Base-by-base conservation (phyloP, 2,888 invertebrate genomes). In the Megalurothrips usitatus region DNA sequence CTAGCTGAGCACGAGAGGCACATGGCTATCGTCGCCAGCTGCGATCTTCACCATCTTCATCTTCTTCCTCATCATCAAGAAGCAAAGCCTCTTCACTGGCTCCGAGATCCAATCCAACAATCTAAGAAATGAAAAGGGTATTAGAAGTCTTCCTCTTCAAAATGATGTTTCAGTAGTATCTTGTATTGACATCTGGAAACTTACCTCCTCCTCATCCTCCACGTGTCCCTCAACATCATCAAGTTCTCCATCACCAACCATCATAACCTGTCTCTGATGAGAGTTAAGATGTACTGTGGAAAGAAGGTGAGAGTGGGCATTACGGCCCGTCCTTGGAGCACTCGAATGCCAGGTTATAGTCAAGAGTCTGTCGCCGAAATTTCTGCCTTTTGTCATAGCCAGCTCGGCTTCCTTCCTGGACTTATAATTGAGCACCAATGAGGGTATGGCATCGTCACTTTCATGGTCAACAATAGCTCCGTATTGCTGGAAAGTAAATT, bases 391-490 rank as follows among this genome's bases (percentile, higher is more conserved):
- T 82, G 92, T 88, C 84, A 93, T 87, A 1, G 94, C 96, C 83
- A 91, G 89, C 87, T 96, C 96, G 0, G 96, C 95, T 85, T 94
- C 93, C 85, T 93, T 92, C 79, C 96, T 89, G 63, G 92, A 90
- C 84, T 92, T 91, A 88, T 92, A 96, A 86, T 93, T 93, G 81
- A 96, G 88, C 79, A 93, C 91, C 83, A 94, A 89, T 85, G 93
- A 92, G 23, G 96, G 96, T 82, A 94, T 91, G 49, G 91, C 90
- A 80, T 92, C 91, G 86, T 94, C 94, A 17, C 89, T 88, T 83
- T 92, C 92, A 86, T 94, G 93, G 86, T 94, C 94, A n/a, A 93
- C 92, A 83, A 97, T 93, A 86, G 94, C 94, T 80, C 96, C 96
- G 87, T 92, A 96, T 92, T 94, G 92, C 96, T 96, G 87, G 81